Base-by-base conservation (phyloP, 35 echinoderm and acorn worm species). In the Stichopus chloronotus region DNA sequence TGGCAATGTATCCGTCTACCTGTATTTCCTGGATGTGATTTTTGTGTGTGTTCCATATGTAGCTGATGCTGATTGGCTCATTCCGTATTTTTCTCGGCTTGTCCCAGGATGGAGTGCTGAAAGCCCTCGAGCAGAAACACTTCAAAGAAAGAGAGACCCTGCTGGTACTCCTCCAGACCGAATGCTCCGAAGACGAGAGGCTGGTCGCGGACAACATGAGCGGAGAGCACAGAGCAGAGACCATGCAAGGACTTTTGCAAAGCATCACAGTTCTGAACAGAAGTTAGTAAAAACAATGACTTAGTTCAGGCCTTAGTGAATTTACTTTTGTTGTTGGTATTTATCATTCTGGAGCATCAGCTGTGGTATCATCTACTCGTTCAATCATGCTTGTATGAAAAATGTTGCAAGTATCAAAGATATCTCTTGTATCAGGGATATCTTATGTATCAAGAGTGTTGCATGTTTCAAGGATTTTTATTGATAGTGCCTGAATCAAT, bases 41-140 rank as follows among this genome's bases (percentile, higher is more conserved):
- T n/a, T n/a, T n/a, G n/a, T n/a, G n/a, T n/a, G n/a, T n/a, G n/a
- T n/a, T n/a, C n/a, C n/a, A n/a, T n/a, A n/a, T n/a, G n/a, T n/a
- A n/a, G n/a, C n/a, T n/a, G n/a, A n/a, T n/a, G n/a, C n/a, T n/a
- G n/a, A n/a, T n/a, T n/a, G n/a, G n/a, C n/a, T n/a, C n/a, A n/a
- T n/a, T n/a, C n/a, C n/a, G n/a, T n/a, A n/a, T n/a, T n/a, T n/a
- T n/a, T n/a, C 78, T 25, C 21, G 78, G 11, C 57, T 13, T 13
- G 63, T 9, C 19, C 5, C 14, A 96, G 97, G 97, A 99, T 94
- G 95, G 95, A 76, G 95, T 96, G 0, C 87, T 96, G 78, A 93
- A 95, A 72, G 58, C 90, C 52, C 71, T 96, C 5, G 95, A 99
- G 83, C 93, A 92, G 86, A 99, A 99, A 89, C 97, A 99, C 76